Evolutionary conservation across 92 coral and sea anemone genomes (phyloP), one percentile per base, ranked within the genome.

Genomic region (Muricea muricata): DNA sequence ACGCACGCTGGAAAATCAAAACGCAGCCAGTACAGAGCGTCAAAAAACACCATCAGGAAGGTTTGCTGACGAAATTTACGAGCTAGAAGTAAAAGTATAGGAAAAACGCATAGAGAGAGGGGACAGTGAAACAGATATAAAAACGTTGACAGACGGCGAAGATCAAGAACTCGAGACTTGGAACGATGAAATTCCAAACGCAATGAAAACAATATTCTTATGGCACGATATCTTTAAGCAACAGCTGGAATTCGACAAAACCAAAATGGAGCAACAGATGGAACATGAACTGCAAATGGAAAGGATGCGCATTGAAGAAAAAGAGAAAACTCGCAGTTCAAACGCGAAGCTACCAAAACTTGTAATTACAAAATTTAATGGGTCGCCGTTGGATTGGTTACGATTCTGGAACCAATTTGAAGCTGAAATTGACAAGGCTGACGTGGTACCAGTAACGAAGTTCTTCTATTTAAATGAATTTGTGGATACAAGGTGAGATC

Each of bases 401-500:
- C n/a, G n/a, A n/a, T n/a, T n/a, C n/a, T n/a, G n/a, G n/a, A n/a
- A n/a, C n/a, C n/a, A n/a, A n/a, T n/a, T n/a, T n/a, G n/a, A n/a
- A n/a, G n/a, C n/a, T n/a, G n/a, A n/a, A n/a, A n/a, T n/a, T n/a
- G n/a, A n/a, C n/a, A n/a, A n/a, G n/a, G n/a, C n/a, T n/a, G n/a
- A n/a, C n/a, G n/a, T n/a, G n/a, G n/a, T n/a, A n/a, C n/a, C n/a
- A n/a, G n/a, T n/a, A n/a, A n/a, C n/a, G n/a, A n/a, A n/a, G n/a
- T n/a, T n/a, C n/a, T n/a, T n/a, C n/a, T n/a, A n/a, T n/a, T n/a
- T n/a, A n/a, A n/a, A n/a, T n/a, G n/a, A n/a, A n/a, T n/a, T n/a
- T n/a, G n/a, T n/a, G n/a, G n/a, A n/a, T n/a, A n/a, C n/a, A 87
- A 87, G 39, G 91, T 87, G 26, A 17, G 77, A 30, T 29, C 79